phyloP scores from a whole-genome alignment of 2,797 vertebrate species.

The Taenioides sp. region DNA sequence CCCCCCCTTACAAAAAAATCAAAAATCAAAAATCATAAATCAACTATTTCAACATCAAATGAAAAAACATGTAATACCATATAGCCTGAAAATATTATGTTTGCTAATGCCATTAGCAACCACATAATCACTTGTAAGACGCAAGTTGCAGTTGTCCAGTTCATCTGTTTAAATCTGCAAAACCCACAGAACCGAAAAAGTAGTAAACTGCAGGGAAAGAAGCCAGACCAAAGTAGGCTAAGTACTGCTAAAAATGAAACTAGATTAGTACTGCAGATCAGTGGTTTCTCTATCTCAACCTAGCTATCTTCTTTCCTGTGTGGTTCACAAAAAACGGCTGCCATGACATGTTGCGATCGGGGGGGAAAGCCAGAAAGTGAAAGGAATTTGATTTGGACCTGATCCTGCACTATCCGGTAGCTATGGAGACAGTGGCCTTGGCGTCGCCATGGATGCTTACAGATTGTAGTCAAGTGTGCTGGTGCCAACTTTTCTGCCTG shows the following conservation, averaged over 20 bases:
- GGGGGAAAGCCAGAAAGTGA: conserved; percentile 21
- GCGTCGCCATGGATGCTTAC: conserved; percentile 45
- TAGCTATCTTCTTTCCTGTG: conserved; percentile 13
- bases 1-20: too few relatives aligned
- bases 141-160: neutral
- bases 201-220: conserved; percentile 20
- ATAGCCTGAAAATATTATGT: neutral
- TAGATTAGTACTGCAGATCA: conserved; percentile 15
- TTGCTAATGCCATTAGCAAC: neutral
- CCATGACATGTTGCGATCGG: conserved; percentile 26
- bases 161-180: neutral
- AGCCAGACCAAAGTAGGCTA: conserved; percentile 5
- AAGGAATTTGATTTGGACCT: conserved; percentile 50
- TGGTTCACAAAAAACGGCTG: conserved; percentile 46
- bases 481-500: conserved; percentile 29
- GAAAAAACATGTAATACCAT: neutral
- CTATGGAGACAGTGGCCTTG: conserved; percentile 52
- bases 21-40: neutral
- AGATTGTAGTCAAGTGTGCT: conserved; percentile 28
- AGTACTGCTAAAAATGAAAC: conserved; percentile 13
- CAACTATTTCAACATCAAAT: neutral
- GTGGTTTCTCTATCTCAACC: conserved; percentile 27
- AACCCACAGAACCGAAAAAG: conserved; percentile 3
- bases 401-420: conserved; percentile 62
- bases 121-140: neutral